Percentiles rank a stretch among this genome's conserved stretches.
These are phyloP conservation scores for Thereva unica DNA, from an alignment of 2,888 invertebrate genomes.

Conservation along the genomic window DNA sequence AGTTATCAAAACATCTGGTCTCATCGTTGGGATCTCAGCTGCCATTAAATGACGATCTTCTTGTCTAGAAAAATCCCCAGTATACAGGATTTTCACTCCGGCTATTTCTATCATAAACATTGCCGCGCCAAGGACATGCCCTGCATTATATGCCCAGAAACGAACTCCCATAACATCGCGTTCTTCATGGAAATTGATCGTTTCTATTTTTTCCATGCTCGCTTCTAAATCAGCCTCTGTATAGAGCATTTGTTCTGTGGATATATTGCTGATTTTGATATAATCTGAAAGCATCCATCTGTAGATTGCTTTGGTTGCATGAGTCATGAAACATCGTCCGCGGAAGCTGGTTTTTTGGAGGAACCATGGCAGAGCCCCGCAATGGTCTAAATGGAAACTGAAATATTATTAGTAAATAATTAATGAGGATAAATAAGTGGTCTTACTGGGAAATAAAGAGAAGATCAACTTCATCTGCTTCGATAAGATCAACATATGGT, in stretches of 20 bases:
- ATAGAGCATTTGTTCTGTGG: slow-evolving; percentile 95
- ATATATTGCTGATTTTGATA: slow-evolving; percentile 98
- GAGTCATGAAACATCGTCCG: slow-evolving; percentile 98
- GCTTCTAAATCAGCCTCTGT: slow-evolving; percentile 96
- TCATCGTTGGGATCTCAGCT: slow-evolving; percentile 95
- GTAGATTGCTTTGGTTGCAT: slow-evolving; percentile 99
- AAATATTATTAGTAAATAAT: neutral
- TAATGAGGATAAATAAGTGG: neutral
- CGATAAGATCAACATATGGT: slow-evolving; percentile 96
- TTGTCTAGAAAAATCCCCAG: slow-evolving; percentile 97
- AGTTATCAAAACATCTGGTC: slow-evolving; percentile 96
- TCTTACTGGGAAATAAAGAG: slow-evolving; percentile 90
- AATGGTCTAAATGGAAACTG: slow-evolving; percentile 97
- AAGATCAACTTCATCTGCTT: slow-evolving; percentile 95
- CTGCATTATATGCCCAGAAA: slow-evolving; percentile 99
- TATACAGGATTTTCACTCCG: slow-evolving; percentile 94
- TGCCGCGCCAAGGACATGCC: slow-evolving; percentile 97
- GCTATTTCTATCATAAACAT: slow-evolving; percentile 99
- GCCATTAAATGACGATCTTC: slow-evolving; percentile 99
- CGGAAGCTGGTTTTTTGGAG: slow-evolving; percentile 95
- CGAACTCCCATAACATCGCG: slow-evolving; percentile 95
- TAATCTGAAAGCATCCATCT: slow-evolving; percentile 98
- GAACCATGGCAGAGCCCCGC: slow-evolving; percentile 98
- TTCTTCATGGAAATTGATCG: slow-evolving; percentile 97
- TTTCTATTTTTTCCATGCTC: slow-evolving; percentile 98